Percentiles rank a stretch among this genome's conserved stretches.
Evolutionary conservation across 2,797 vertebrate genomes (phyloP).

Genomic region (Aulostomus chinensis): DNA sequence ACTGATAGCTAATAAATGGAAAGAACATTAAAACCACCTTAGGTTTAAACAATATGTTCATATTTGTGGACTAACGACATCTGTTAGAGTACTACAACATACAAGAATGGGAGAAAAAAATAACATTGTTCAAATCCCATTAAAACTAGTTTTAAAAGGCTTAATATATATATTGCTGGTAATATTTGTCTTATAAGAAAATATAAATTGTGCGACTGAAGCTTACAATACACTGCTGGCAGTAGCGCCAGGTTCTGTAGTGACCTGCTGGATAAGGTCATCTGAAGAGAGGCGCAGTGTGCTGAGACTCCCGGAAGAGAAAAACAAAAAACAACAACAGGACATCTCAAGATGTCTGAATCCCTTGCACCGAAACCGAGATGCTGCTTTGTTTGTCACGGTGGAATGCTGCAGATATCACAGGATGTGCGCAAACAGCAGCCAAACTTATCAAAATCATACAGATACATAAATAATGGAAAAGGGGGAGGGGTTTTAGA

Average conservation of each 20-base stretch:
- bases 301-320: conserved; percentile 54
- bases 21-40: conserved; percentile 64
- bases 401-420: conserved; percentile 76
- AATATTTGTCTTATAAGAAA: conserved; percentile 92
- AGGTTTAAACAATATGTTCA: conserved; percentile 62
- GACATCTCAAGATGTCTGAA: conserved; percentile 52
- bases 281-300: conserved; percentile 62
- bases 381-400: conserved; percentile 67
- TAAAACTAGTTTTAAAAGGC: conserved; percentile 94
- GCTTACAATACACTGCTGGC: conserved; percentile 93
- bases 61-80: conserved; percentile 76
- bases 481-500: conserved; percentile 78
- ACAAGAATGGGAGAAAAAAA: conserved; percentile 78
- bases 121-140: conserved; percentile 79
- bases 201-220: conserved; percentile 99
- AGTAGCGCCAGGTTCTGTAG: conserved; percentile 80
- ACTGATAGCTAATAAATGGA: conserved; percentile 60
- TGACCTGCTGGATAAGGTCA: conserved; percentile 63
- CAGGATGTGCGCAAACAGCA: conserved; percentile 68
- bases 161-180: conserved; percentile 98
- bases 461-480: conserved; percentile 74
- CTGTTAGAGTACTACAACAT: conserved; percentile 78
- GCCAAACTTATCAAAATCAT: conserved; percentile 62
- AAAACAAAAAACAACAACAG: conserved; percentile 30
- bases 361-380: conserved; percentile 57